Base-by-base conservation (phyloP, 2,113 vertebrate species). In the Dunckerocampus dactyliophorus region DNA sequence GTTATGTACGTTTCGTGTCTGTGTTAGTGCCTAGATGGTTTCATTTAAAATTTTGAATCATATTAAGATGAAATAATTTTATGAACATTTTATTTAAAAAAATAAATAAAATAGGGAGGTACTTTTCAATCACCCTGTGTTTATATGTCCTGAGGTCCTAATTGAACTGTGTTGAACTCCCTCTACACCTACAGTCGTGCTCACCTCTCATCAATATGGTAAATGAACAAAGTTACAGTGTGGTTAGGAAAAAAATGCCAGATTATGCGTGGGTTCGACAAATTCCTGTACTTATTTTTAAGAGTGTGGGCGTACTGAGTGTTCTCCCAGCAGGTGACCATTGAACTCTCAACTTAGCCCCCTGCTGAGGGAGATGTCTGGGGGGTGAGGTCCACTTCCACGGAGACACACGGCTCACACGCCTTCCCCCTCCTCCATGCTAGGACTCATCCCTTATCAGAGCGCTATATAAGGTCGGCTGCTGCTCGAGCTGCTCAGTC, bases 371-470 rank as follows among this genome's bases (percentile, higher is more conserved):
- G 75, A 80, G 69, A 72, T 60, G 66, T 59, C 64, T 59, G 68
- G 81, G 84, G 89, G 88, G 69, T 89, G 88, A 92, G 89, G 89
- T 90, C 86, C 85, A 91, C 59, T 79, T 90, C 89, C 89, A 89
- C 87, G 73, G 67, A 85, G 82, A 81, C 89, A 87, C 65, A 60
- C 60, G 69, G 45, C 39, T 60, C 69, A 70, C 73, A 67, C 67
- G 65, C 67, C 72, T 63, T 59, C 19, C 21, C 74, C 70, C 39
- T 66, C 83, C 71, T 66, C 70, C 71, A 47, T 17, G 14, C 59
- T 61, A 37, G 1, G 65, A 70, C 67, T 71, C 43, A 19, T 58
- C 73, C 69, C 75, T 55, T 65, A 8, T 10, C 42, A 19, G 21
- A 46, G 12, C 69, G 47, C 62, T 90, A 91, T 92, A 91, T 87